Evolutionary conservation across 2,113 vertebrate species (phyloP), one percentile per base, ranked within the genome.

Genomic region (Brevimyrus niger): DNA sequence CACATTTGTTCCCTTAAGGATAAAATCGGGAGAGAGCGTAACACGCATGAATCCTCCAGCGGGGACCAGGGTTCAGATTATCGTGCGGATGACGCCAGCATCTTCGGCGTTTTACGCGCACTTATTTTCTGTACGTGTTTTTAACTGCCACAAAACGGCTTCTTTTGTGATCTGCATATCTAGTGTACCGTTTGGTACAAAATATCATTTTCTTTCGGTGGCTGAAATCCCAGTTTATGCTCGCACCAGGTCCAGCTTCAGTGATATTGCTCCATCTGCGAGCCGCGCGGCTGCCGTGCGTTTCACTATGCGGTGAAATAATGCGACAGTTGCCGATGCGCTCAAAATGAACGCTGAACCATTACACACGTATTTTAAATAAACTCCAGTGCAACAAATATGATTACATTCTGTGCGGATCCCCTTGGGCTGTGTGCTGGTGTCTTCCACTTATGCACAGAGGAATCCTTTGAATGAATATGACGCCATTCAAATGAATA

Each of bases 241-340:
- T 38, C 35, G 82, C 44, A 44, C 1, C 44, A 85, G 44, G 19
- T 35, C 69, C 69, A 76, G 27, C 69, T 46, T 58, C 19, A 46
- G 51, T 21, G 17, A 10, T 61, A 23, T 7, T 21, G 10, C 53
- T 10, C 38, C 35, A 4, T 35, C 65, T 38, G 61, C 51, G 47
- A 48, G 42, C 9, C 38, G 35, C 83, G 19, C 21, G 21, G 91
- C 93, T 93, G 91, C 92, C 95, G 95, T 93, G 91, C 93, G 91
- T 92, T 90, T 91, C 65, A 90, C 58, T 91, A 93, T 94, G 94
- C 93, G 90, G 92, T 91, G 91, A 92, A 92, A 93, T 58, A 95
- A 94, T 96, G 95, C 96, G 95, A 94, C 95, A 95, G 89, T 90
- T 89, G 69, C 87, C 89, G 76, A 19, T 42, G 10, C 27, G 10